Evolutionary conservation across 2,797 vertebrate genomes (phyloP), one percentile per base, ranked within the genome.

Genomic region (Argya squamiceps): DNA sequence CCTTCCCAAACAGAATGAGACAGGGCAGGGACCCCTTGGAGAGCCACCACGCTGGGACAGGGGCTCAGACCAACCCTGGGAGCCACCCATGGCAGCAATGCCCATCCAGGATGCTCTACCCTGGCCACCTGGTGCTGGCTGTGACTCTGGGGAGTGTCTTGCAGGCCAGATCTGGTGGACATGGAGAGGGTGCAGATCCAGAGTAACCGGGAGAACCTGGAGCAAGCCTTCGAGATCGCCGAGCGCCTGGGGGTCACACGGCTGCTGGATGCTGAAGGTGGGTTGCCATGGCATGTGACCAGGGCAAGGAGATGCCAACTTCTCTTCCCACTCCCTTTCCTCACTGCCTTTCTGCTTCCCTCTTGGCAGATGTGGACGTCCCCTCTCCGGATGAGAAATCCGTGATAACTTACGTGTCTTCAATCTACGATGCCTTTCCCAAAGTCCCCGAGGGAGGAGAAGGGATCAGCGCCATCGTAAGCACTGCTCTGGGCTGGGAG

Each of bases 371-470:
- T 3, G 99, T 99, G 60, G 99, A 99, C 12, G 99, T 99, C 53
- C 98, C 98, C 23, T 99, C 99, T 67, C 99, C 99, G 1, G 99
- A 99, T 76, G 99, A 99, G 97, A 99, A 99, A 97, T 99, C 99
- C 0, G 99, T 99, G 93, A 99, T 99, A 97, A 99, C 99, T 65
- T 99, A 99, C 0, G 99, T 99, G 97, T 99, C 99, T 93, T 99
- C 99, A 55, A 99, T 99, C 98, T 99, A 99, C 9, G 99, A 99
- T 98, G 99, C 99, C 97, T 99, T 99, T 97, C 99, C 99, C 80
- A 99, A 99, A 97, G 99, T 99, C 97, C 99, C 99, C 0, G 99
- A 99, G 96, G 99, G 99, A 96, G 99, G 99, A 97, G 99, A 99
- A 93, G 99, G 99, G 97, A 98, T 99, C 97, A 97, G 97, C 11